Evolutionary conservation across 2,113 vertebrate species (phyloP).

Genomic region (Sinocyclocheilus grahami): DNA sequence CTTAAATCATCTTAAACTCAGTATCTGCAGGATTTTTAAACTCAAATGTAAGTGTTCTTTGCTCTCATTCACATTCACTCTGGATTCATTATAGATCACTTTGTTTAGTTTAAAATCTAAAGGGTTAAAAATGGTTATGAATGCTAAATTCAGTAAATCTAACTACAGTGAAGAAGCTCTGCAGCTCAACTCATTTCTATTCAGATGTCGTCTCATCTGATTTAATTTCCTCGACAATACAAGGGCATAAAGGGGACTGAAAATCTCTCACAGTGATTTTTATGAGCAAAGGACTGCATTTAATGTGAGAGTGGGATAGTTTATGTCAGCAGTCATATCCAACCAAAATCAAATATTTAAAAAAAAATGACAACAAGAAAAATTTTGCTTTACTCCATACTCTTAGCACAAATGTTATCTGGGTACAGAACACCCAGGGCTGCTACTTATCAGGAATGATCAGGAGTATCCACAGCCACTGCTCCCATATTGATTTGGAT

Average conservation of each 20-base stretch:
- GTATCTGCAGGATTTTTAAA: too few species aligned
- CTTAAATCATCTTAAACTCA: too few species aligned
- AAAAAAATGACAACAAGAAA: neutral
- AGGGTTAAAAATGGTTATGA: neutral
- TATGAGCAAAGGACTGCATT: neutral
- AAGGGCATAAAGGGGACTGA: neutral
- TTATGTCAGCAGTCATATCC: neutral
- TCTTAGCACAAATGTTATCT: neutral
- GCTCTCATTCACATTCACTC: neutral
- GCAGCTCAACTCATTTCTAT: neutral
- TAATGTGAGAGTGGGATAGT: neutral
- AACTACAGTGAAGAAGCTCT: neutral
- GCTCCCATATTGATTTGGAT: neutral
- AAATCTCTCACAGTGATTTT: neutral
- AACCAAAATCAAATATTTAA: neutral
- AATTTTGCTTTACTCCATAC: neutral
- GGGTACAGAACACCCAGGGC: neutral
- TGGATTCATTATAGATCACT: neutral
- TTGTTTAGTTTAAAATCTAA: neutral
- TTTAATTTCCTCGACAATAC: neutral
- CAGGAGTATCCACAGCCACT: neutral
- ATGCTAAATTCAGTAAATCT: neutral
- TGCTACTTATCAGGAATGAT: neutral
- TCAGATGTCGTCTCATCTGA: neutral
- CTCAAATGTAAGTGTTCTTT: neutral